Base-by-base conservation (phyloP, 1,140 invertebrate genomes). In the Grapholita molesta region DNA sequence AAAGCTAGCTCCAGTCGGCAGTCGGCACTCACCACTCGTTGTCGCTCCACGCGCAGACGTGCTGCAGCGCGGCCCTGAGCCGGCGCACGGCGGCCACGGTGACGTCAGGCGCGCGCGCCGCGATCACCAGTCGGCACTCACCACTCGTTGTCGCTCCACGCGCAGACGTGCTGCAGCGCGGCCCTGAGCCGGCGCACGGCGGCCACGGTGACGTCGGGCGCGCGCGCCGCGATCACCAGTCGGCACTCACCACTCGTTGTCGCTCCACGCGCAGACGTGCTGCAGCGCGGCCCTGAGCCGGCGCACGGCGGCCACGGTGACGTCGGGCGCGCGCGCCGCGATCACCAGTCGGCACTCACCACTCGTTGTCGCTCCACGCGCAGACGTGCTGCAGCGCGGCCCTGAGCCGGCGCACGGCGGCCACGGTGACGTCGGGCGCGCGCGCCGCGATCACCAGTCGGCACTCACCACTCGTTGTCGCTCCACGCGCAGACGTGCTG, bases 181-280 rank as follows among this genome's bases (percentile, higher is more conserved):
- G 28, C 7, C 28, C 7, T 30, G 28, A 30, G 28, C 7, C 28
- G 28, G 3, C 28, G 28, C 28, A 30, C 28, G 28, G 15, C 42
- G 1, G 42, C 42, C 42, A 52, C 12, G 12, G 9, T 23, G 52
- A 15, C 52, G 18, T 7, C 55, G 24, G 70, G 71, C 70, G 88
- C n/a, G n/a, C n/a, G n/a, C n/a, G n/a, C n/a, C n/a, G n/a, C n/a
- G n/a, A n/a, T n/a, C n/a, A n/a, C n/a, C n/a, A n/a, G n/a, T n/a
- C n/a, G n/a, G n/a, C n/a, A n/a, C n/a, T n/a, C n/a, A 97, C 96
- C 96, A 97, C 90, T 97, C 28, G 28, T 30, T 30, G 28, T 95
- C 94, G 38, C 94, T 94, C 95, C 96, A 97, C 55, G 94, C 93
- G 71, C 93, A 94, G 2, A 97, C 86, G 64, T 94, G 93, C 71